Evolutionary conservation across 2,113 vertebrate species (phyloP).

Genomic region (Myrmecophaga tridactyla): DNA sequence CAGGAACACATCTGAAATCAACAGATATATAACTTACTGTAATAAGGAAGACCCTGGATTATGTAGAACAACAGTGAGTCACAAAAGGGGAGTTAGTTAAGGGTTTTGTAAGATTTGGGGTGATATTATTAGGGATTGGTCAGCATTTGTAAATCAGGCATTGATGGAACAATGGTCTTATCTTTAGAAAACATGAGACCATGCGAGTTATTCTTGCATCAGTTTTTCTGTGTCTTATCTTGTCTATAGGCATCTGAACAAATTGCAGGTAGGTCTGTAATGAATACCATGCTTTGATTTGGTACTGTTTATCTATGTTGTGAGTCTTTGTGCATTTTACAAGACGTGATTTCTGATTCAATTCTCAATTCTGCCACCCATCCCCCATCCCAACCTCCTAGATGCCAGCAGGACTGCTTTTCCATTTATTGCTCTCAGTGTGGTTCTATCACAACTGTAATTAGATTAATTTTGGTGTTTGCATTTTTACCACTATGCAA

Average conservation of each 20-base stretch:
- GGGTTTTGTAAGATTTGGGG: background rate
- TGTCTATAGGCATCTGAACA: background rate
- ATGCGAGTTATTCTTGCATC: background rate
- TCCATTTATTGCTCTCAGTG: background rate
- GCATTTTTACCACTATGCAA: background rate
- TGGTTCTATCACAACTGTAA: background rate
- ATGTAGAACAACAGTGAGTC: background rate
- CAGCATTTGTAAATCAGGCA: background rate
- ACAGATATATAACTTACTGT: background rate
- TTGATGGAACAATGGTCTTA: background rate
- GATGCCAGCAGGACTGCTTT: background rate
- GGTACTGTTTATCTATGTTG: background rate
- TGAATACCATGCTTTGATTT: background rate
- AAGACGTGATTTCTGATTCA: background rate
- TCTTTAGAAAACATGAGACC: background rate
- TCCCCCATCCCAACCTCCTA: too few species aligned
- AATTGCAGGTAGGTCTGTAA: background rate
- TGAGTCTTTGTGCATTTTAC: background rate
- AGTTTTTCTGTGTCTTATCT: background rate
- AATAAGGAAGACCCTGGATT: background rate
- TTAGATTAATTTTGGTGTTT: background rate
- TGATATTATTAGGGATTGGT: background rate
- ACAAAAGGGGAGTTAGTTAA: background rate
- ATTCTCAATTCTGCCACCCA: background rate
- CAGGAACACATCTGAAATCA: background rate